Evolutionary conservation across 2,797 vertebrate genomes (phyloP), one percentile per base, ranked within the genome.

Genomic region (Fundulus diaphanus): DNA sequence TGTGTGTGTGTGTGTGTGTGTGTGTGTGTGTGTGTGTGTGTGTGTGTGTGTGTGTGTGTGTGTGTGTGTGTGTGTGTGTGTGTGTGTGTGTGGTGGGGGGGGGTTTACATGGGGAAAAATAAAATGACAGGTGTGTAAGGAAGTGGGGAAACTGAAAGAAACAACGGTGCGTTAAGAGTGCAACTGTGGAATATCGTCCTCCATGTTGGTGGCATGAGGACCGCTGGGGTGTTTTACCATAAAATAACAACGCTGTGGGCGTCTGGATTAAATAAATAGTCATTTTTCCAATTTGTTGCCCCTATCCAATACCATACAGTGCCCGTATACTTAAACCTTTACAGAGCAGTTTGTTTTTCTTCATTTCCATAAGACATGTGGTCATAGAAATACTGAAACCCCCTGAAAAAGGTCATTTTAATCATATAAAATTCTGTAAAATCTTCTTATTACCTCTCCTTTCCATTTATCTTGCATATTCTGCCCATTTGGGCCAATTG

Each of bases 121-220:
- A n/a, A 44, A 54, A 49, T 29, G 6, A 70, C n/a, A 83, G 27
- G 72, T 67, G 42, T 24, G 54, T 27, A 54, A 54, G 33, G 22
- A 29, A 31, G 15, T 15, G 68, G n/a, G 46, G 24, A 42, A 27
- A 27, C 48, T 3, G 65, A 22, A 59, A 24, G 29, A 69, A 79
- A 78, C 51, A 67, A 27, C 35, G 78, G 22, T 42, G n/a, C n/a
- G 16, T 42, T 42, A 7, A 7, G 22, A 40, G 61, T 65, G 42
- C n/a, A 65, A 42, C 33, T 63, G 20, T 18, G 35, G 22, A 13
- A 12, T 37, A 35, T 37, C 37, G 4, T 52, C 20, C 51, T n/a
- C 51, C 51, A n/a, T 52, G 22, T n/a, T 9, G 51, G 51, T 48
- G 46, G 16, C 7, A 7, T 33, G 56, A 16, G 16, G 56, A 59